These are phyloP conservation scores for Chionodraco myersi DNA, from an alignment of 2,113 vertebrate species.

Conservation along the genomic window DNA sequence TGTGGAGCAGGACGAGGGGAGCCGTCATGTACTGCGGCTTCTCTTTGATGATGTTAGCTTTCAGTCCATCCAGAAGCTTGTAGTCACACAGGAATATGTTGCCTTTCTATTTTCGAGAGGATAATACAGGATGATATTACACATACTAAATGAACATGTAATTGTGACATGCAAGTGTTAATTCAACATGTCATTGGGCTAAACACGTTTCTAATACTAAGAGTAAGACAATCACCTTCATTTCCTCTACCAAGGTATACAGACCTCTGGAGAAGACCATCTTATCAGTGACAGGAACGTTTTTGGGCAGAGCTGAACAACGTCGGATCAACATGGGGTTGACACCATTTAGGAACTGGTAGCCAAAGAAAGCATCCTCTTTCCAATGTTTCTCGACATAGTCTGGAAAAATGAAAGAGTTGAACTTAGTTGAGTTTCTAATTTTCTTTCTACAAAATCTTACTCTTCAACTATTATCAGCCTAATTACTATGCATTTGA, in stretches of 20 bases:
- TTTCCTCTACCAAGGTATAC: conserved; percentile 83
- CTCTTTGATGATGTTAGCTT: conserved; percentile 73
- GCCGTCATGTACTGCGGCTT: conserved; percentile 80
- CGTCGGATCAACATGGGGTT: conserved; percentile 89
- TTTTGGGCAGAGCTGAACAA: conserved; percentile 84
- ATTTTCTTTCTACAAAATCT: background rate
- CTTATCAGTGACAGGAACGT: conserved; percentile 86
- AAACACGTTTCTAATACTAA: background rate
- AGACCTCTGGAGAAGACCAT: conserved; percentile 84
- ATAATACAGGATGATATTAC: background rate
- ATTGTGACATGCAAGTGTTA: background rate
- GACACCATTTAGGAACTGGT: conserved; percentile 91
- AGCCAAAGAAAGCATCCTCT: conserved; percentile 90
- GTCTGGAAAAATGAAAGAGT: conserved; percentile 42
- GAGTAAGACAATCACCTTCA: conserved; percentile 80
- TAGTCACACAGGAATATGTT: conserved; percentile 86
- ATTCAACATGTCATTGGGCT: background rate
- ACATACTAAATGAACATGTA: background rate
- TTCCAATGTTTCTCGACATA: conserved; percentile 82
- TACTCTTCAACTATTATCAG: background rate
- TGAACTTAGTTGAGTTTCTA: background rate
- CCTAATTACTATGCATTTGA: background rate
- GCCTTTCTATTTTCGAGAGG: conserved; percentile 76
- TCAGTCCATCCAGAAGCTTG: conserved; percentile 77
- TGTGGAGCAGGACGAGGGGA: conserved; percentile 82